A percentile compares a stretch with the other conserved stretches of the same genome.
phyloP scores from a whole-genome alignment of 2,797 vertebrate species.

The Scomberomorus guttatus region DNA sequence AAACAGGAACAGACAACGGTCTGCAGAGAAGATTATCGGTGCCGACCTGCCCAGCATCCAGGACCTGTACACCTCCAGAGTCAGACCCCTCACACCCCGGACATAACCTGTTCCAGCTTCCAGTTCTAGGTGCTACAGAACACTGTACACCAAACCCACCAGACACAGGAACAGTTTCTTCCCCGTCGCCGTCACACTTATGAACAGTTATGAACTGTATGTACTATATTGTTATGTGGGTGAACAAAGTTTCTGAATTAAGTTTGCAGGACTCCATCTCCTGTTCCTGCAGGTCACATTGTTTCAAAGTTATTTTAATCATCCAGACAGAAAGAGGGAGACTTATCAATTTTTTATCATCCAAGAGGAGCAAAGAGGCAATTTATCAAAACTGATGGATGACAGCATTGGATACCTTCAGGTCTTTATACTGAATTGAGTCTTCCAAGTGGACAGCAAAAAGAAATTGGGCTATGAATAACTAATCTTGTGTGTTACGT shows the following conservation, averaged over 20 bases:
- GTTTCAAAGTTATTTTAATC: constrained; percentile 25
- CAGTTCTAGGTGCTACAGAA: too few species aligned
- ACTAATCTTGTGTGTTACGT: neutral
- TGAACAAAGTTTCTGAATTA: neutral
- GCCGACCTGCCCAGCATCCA: too few species aligned
- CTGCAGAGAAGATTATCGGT: too few species aligned
- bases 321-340: neutral
- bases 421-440: constrained; percentile 8
- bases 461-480: constrained; percentile 5
- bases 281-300: neutral
- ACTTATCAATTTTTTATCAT: neutral
- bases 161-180: too few species aligned
- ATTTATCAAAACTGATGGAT: constrained; percentile 39
- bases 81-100: too few species aligned
- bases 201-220: too few species aligned
- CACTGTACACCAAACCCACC: too few species aligned
- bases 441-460: neutral
- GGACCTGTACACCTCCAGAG: too few species aligned
- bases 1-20: too few species aligned
- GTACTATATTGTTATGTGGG: neutral
- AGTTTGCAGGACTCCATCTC: constrained; percentile 13
- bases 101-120: too few species aligned
- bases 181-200: too few species aligned
- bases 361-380: constrained; percentile 17
- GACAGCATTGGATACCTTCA: constrained; percentile 38